phyloP scores from a whole-genome alignment of 1,140 invertebrate genomes.

The Pentalonia nigronervosa region DNA sequence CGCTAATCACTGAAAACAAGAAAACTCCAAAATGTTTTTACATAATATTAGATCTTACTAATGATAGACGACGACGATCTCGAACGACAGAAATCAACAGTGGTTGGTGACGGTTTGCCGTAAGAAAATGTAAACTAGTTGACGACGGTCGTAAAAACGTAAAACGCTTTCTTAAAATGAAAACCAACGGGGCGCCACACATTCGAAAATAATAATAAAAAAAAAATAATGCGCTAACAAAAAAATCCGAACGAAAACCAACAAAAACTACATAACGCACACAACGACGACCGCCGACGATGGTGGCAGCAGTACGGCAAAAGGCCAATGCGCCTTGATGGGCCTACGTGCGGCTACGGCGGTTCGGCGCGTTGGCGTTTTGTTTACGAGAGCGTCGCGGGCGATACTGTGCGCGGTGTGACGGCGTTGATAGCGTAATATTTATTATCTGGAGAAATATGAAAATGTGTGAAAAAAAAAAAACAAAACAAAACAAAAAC shows the following conservation, averaged over 20 bases:
- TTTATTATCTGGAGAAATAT: neutral
- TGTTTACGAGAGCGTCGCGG: neutral
- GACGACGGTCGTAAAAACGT: neutral
- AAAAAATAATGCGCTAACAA: neutral
- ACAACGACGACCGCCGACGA: neutral
- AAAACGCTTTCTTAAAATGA: neutral
- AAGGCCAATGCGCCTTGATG: neutral
- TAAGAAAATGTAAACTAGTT: neutral
- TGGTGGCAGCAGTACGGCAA: neutral
- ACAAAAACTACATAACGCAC: neutral
- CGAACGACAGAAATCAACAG: neutral
- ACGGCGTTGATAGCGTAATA: neutral
- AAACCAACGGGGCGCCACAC: neutral
- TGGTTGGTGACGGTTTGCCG: neutral
- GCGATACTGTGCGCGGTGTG: neutral
- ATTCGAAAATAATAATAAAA: neutral
- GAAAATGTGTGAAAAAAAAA: neutral
- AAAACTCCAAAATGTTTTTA: neutral
- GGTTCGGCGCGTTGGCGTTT: constrained; percentile 3
- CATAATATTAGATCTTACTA: neutral
- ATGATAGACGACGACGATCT: neutral
- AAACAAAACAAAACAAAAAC: no score
- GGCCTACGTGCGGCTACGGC: neutral
- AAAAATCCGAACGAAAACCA: neutral
- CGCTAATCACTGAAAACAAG: neutral